Evolutionary conservation across 2,797 vertebrate species (phyloP).

Genomic region (Poecile montanus): DNA sequence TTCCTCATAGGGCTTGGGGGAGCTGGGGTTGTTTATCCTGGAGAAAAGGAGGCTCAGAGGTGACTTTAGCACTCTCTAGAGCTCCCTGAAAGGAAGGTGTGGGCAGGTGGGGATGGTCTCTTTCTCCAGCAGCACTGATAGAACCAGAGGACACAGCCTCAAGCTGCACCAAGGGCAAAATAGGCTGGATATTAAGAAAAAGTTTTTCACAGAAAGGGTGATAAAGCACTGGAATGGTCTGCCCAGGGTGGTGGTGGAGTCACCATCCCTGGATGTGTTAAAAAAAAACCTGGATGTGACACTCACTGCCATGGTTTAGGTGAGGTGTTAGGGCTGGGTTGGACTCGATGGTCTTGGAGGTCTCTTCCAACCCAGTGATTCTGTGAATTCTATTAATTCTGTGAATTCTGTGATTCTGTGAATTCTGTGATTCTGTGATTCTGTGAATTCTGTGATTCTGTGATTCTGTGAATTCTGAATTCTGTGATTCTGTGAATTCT

Average conservation of each 20-base stretch:
- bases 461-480: no score
- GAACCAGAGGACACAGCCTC: rapidly evolving
- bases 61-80: background rate
- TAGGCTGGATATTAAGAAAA: rapidly evolving
- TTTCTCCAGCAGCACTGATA: background rate
- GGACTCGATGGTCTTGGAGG: rapidly evolving
- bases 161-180: background rate
- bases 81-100: background rate
- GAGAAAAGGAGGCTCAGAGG: background rate
- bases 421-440: no score
- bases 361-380: rapidly evolving
- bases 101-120: rapidly evolving
- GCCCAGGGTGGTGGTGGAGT: rapidly evolving
- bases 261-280: background rate
- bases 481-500: no score
- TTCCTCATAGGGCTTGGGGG: background rate
- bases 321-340: background rate
- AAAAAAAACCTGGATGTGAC: background rate
- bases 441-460: no score
- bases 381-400: no score
- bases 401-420: background rate
- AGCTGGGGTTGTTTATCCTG: rapidly evolving
- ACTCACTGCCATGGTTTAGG: rapidly evolving
- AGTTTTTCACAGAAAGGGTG: background rate
- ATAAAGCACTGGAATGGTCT: background rate